Percentiles rank a stretch among this genome's conserved stretches.
phyloP scores from a whole-genome alignment of 2,113 vertebrate species.

The Tragulus kanchil region DNA sequence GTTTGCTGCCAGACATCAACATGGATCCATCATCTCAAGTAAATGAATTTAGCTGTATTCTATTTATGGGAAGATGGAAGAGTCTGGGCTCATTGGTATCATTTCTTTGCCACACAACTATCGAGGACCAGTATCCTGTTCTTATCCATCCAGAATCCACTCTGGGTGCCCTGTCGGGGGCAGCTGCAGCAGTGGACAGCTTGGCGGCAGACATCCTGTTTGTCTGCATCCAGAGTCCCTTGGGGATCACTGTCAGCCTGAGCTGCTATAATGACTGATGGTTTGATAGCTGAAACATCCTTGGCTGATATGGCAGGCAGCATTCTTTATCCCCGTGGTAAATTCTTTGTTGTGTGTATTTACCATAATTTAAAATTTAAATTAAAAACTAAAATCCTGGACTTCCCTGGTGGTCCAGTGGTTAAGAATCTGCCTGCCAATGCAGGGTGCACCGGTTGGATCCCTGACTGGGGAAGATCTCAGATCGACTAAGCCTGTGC shows the following conservation, averaged over 20 bases:
- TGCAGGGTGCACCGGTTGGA: neutral
- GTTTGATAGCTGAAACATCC: neutral
- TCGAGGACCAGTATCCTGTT: neutral
- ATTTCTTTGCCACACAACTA: neutral
- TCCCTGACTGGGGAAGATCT: neutral
- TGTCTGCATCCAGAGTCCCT: neutral
- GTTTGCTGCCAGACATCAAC: no score
- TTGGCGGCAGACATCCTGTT: neutral
- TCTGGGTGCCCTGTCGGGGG: neutral
- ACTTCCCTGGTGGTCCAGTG: neutral
- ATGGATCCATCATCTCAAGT: neutral
- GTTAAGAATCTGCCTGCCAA: neutral
- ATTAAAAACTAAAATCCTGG: neutral
- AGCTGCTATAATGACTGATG: neutral
- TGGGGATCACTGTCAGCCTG: accelerated
- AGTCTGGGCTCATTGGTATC: neutral
- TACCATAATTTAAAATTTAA: constrained; percentile 38
- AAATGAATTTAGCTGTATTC: neutral
- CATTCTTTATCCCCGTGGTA: neutral
- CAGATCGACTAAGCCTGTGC: neutral
- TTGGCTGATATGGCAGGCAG: neutral
- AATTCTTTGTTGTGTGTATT: neutral
- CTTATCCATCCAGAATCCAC: neutral
- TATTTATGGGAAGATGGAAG: neutral
- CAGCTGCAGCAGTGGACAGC: neutral